These are phyloP conservation scores for Stenodema calcarata DNA, from an alignment of 2,888 invertebrate genomes.

Conservation along the genomic window DNA sequence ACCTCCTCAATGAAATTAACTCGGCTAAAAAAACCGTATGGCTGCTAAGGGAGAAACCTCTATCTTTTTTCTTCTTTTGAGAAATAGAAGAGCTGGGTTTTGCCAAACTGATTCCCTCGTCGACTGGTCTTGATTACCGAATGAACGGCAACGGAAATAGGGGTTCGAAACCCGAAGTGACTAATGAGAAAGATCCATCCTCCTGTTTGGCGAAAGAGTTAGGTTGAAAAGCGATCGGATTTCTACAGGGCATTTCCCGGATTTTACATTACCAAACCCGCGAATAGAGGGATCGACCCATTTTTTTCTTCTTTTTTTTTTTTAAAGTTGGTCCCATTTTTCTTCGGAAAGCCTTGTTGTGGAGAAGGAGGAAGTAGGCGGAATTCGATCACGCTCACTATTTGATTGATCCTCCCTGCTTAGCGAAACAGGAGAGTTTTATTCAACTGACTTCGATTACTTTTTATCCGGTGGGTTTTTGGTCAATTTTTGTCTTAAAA, in stretches of 20 bases:
- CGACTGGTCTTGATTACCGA: conserved; percentile 19
- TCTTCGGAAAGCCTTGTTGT: conserved; percentile 9
- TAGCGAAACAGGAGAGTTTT: conserved; percentile 28
- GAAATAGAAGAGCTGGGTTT: neutral
- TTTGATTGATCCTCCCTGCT: conserved; percentile 38
- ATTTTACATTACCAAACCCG: conserved; percentile 27
- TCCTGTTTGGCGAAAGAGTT: conserved; percentile 1
- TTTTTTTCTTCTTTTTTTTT: too few species aligned
- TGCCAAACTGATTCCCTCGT: conserved; percentile 12
- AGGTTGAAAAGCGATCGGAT: conserved; percentile 38
- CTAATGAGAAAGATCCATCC: conserved; percentile 30
- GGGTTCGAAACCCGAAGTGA: conserved; percentile 17
- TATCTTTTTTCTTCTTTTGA: neutral
- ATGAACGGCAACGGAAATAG: conserved; percentile 9
- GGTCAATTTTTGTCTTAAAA: neutral
- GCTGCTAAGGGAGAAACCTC: neutral
- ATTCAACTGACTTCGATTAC: conserved; percentile 24
- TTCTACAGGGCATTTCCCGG: conserved; percentile 36
- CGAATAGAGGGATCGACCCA: neutral
- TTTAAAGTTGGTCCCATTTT: conserved; percentile 19
- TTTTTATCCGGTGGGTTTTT: neutral
- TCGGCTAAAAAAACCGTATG: too few species aligned
- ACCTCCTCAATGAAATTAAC: too few species aligned
- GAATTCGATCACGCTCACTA: conserved; percentile 24
- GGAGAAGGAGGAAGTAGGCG: neutral